Evolutionary conservation across 2,113 vertebrate genomes (phyloP).

Genomic region (Felis chaus): DNA sequence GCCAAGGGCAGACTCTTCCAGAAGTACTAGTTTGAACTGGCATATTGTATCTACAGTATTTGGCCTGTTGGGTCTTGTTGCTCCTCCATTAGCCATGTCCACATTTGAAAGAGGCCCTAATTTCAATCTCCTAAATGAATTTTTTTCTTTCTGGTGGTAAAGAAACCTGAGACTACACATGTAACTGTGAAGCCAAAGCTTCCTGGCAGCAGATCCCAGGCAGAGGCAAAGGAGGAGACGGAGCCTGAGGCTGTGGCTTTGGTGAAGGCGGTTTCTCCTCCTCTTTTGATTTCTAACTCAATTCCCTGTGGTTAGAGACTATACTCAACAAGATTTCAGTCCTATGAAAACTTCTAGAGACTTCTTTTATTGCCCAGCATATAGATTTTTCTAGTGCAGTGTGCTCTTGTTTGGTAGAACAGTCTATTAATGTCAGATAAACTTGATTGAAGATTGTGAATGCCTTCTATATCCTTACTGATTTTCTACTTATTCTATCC

Average conservation of each 20-base stretch:
- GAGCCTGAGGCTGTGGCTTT: not conserved
- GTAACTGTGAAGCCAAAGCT: not conserved
- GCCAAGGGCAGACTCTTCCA: constrained; percentile 97
- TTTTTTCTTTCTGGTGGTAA: constrained; percentile 73
- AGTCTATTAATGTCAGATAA: not conserved
- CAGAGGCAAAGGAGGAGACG: not conserved
- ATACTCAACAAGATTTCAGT: not conserved
- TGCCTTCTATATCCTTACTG: not conserved
- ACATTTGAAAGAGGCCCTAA: constrained; percentile 84
- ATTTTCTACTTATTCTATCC: not conserved
- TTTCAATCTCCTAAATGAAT: constrained; percentile 79
- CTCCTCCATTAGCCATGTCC: constrained; percentile 97
- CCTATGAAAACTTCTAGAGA: not conserved
- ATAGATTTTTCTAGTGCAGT: not conserved
- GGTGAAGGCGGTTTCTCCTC: not conserved
- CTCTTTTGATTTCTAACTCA: not conserved
- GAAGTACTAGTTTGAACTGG: constrained; percentile 97
- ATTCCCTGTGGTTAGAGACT: not conserved
- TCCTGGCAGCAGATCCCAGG: not conserved
- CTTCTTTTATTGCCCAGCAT: not conserved
- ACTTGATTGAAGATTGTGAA: not conserved
- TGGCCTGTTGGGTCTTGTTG: constrained; percentile 95
- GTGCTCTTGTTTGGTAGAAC: not conserved
- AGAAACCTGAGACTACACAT: constrained; percentile 70
- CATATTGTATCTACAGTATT: constrained; percentile 97